These are phyloP conservation scores for Achatina immaculata DNA, from an alignment of 1,140 invertebrate genomes.

Conservation along the genomic window DNA sequence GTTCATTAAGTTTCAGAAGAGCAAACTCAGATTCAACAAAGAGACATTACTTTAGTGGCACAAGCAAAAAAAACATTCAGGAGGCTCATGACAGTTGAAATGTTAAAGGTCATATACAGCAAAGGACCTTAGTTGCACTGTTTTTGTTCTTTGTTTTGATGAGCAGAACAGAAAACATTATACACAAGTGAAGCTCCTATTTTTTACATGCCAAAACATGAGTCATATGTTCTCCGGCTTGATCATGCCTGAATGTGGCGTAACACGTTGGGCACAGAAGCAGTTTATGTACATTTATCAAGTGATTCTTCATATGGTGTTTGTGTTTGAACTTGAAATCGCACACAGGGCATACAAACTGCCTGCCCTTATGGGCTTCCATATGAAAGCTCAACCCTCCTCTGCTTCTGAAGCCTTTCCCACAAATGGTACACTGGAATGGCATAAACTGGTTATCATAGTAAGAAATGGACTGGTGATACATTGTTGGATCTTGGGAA, in stretches of 20 bases:
- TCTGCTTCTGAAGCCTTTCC: slow-evolving; percentile 12
- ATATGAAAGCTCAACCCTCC: slow-evolving; percentile 25
- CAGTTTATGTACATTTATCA: slow-evolving; percentile 28
- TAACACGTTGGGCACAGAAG: slow-evolving; percentile 3
- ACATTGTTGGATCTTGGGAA: slow-evolving; percentile 1
- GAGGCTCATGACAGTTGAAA: too few species aligned
- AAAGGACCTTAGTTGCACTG: too few species aligned
- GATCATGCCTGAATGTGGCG: not conserved
- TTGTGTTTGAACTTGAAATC: slow-evolving; percentile 25
- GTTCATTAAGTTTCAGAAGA: not conserved
- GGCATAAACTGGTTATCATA: slow-evolving; percentile 3
- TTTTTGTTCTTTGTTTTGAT: too few species aligned
- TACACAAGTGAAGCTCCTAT: too few species aligned
- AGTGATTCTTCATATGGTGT: slow-evolving; percentile 20
- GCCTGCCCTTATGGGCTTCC: slow-evolving; percentile 18
- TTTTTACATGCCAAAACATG: slow-evolving; percentile 1
- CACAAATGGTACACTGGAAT: slow-evolving; percentile 23
- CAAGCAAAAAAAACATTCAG: too few species aligned
- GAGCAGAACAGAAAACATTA: too few species aligned
- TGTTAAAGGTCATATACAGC: too few species aligned
- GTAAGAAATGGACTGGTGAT: not conserved
- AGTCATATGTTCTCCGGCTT: not conserved
- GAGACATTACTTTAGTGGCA: not conserved
- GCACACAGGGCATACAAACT: slow-evolving; percentile 30
- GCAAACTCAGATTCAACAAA: not conserved